phyloP scores from a whole-genome alignment of 2,888 invertebrate genomes.

The Chydorus sphaericus region DNA sequence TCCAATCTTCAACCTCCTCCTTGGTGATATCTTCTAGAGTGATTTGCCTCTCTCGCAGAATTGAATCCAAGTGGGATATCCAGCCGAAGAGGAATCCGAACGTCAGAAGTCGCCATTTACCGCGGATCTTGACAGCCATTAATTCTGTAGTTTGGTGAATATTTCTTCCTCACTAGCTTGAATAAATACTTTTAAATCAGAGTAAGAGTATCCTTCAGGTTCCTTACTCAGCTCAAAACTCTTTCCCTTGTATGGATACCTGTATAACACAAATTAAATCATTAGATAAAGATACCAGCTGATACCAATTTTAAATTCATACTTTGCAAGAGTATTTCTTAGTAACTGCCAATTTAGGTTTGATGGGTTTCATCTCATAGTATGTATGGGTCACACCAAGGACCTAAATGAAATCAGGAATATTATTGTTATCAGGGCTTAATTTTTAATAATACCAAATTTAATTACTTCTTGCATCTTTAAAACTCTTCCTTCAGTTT shows the following conservation, averaged over 20 bases:
- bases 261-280: no score
- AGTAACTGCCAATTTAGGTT: slow-evolving; percentile 60
- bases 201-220: slow-evolving; percentile 39
- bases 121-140: slow-evolving; percentile 50
- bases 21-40: not conserved
- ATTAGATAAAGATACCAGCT: no score
- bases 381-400: slow-evolving; percentile 63
- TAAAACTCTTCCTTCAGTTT: slow-evolving; percentile 30
- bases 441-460: not conserved
- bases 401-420: slow-evolving; percentile 26
- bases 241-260: slow-evolving; percentile 57
- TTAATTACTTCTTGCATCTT: slow-evolving; percentile 38
- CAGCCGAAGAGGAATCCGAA: slow-evolving; percentile 51
- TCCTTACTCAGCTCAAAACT: slow-evolving; percentile 54
- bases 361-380: slow-evolving; percentile 58
- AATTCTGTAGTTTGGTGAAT: slow-evolving; percentile 43
- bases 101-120: slow-evolving; percentile 37
- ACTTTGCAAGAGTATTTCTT: slow-evolving; percentile 46
- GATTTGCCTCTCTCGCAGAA: not conserved
- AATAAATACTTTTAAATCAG: slow-evolving; percentile 48
- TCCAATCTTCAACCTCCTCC: not conserved
- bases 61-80: not conserved
- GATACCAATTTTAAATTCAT: no score
- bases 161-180: slow-evolving; percentile 70
- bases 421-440: not conserved